Evolutionary conservation across 2,797 vertebrate genomes (phyloP).

Genomic region (Dendrocincla fuliginosa): DNA sequence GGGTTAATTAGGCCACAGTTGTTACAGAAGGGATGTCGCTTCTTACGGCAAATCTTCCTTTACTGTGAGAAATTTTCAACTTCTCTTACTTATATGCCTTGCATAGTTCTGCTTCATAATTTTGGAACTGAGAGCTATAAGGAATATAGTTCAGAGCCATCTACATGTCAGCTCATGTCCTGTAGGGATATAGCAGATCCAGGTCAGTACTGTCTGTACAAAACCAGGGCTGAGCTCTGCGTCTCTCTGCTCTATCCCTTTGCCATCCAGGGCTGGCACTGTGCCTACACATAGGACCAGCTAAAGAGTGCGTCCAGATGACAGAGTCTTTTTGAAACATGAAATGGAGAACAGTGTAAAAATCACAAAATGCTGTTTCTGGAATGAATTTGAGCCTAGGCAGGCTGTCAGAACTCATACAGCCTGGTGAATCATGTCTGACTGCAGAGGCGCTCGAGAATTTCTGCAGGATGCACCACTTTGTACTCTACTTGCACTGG

Average conservation of each 20-base stretch:
- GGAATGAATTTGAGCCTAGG: background rate
- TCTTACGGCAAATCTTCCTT: background rate
- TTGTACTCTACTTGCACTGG: background rate
- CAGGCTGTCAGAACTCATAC: background rate
- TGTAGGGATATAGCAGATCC: background rate
- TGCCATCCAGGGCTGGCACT: background rate
- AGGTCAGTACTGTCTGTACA: background rate
- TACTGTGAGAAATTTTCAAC: background rate
- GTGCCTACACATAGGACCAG: background rate
- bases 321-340: background rate
- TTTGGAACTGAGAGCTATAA: background rate
- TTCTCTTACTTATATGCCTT: background rate
- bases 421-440: background rate
- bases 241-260: background rate
- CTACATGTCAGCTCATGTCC: background rate
- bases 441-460: background rate
- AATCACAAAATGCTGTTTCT: background rate
- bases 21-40: background rate
- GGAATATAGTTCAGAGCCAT: background rate
- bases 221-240: background rate
- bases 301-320: background rate
- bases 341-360: background rate
- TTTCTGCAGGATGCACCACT: background rate
- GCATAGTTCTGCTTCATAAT: background rate
- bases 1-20: background rate